phyloP scores from a whole-genome alignment of 1,140 invertebrate species.

The Chironomus tepperi region DNA sequence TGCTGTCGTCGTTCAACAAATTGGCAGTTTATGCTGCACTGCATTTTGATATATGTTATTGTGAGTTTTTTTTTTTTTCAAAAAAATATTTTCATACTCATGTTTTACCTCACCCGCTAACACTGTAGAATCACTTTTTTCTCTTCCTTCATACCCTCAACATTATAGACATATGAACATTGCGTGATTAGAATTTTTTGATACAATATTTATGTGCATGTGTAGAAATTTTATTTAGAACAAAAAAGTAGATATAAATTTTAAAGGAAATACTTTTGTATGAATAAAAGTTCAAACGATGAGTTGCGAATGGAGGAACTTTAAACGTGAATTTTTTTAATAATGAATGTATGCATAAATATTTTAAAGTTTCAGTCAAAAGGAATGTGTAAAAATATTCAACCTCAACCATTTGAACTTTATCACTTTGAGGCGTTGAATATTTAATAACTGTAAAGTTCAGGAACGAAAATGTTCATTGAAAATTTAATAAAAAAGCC shows the following conservation, averaged over 20 bases:
- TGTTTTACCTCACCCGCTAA: background rate
- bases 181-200: conserved; percentile 4
- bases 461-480: no score
- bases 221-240: background rate
- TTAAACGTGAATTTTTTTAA: no score
- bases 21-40: conserved; percentile 3
- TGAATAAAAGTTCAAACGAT: background rate
- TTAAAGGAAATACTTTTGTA: background rate
- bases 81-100: background rate
- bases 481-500: no score
- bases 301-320: background rate
- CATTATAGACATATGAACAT: background rate
- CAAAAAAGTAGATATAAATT: background rate
- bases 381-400: no score
- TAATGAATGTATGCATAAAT: no score
- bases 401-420: no score
- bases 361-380: no score
- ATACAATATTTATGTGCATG: background rate
- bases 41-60: background rate
- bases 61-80: background rate
- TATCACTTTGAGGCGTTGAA: no score
- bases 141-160: background rate
- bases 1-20: background rate
- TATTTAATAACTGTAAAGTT: no score
- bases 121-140: background rate